Evolutionary conservation across 2,888 invertebrate species (phyloP).

Genomic region (Leucoptera coffeella): DNA sequence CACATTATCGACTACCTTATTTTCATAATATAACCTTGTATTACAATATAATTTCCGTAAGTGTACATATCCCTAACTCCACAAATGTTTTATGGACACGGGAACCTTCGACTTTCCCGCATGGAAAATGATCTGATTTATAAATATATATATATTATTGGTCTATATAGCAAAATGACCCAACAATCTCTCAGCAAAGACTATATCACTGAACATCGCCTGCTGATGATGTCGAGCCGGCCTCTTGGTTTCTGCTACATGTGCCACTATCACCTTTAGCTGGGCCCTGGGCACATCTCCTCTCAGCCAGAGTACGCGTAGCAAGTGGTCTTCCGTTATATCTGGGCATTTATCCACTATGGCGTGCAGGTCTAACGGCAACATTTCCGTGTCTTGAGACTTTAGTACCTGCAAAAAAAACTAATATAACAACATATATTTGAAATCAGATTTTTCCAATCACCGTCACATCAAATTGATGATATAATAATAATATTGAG

Average conservation of each 20-base stretch:
- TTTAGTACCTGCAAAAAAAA: slow-evolving; percentile 58
- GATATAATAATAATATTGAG: too few relatives aligned
- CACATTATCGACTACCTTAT: too few relatives aligned
- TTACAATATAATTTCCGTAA: too few relatives aligned
- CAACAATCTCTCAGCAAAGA: slow-evolving; percentile 54
- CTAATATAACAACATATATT: slow-evolving; percentile 13
- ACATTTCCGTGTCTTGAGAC: slow-evolving; percentile 86
- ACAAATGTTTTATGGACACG: too few relatives aligned
- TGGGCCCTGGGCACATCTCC: slow-evolving; percentile 84
- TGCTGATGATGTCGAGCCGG: slow-evolving; percentile 27
- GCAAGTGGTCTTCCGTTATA: slow-evolving; percentile 81
- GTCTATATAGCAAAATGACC: slow-evolving; percentile 28
- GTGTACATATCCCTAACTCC: too few relatives aligned
- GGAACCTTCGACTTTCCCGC: too few relatives aligned
- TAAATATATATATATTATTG: too few relatives aligned
- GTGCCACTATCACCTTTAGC: slow-evolving; percentile 68
- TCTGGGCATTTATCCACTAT: slow-evolving; percentile 85
- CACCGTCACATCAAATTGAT: too few relatives aligned
- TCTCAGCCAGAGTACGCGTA: slow-evolving; percentile 73
- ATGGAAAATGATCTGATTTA: too few relatives aligned
- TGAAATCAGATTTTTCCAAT: too few relatives aligned
- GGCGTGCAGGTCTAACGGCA: slow-evolving; percentile 85
- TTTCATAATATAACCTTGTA: too few relatives aligned
- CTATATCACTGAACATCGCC: slow-evolving; percentile 57
- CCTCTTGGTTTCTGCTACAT: slow-evolving; percentile 59